These are phyloP conservation scores for Chaenogobius annularis DNA, from an alignment of 2,113 vertebrate species.

Conservation along the genomic window DNA sequence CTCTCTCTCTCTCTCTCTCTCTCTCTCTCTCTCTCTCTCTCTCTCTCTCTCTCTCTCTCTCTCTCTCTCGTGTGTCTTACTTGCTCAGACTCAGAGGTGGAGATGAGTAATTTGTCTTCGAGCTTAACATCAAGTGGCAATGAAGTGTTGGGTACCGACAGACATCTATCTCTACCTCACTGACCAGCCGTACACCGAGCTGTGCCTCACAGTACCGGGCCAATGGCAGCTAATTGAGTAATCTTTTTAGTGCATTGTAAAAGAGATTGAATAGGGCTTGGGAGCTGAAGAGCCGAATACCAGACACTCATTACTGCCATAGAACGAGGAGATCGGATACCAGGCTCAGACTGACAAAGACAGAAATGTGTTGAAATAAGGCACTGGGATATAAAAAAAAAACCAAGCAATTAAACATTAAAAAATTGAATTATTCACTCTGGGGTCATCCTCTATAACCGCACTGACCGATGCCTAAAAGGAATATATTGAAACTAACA, in stretches of 20 bases:
- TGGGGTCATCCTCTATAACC: not conserved
- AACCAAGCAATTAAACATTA: not conserved
- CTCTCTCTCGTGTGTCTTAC: conserved; percentile 31
- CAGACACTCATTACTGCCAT: conserved; percentile 68
- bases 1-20: not conserved
- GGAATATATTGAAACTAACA: too few species aligned
- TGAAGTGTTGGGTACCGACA: conserved; percentile 55
- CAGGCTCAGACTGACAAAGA: conserved; percentile 47
- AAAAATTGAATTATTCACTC: not conserved
- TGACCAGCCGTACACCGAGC: conserved; percentile 29
- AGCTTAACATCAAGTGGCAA: conserved; percentile 64
- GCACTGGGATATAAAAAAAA: not conserved
- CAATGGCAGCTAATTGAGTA: conserved; percentile 74
- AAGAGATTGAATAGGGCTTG: conserved; percentile 67
- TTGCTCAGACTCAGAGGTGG: conserved; percentile 36
- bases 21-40: too few species aligned
- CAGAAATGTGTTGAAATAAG: conserved; percentile 2
- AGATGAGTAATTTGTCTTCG: conserved; percentile 67
- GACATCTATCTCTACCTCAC: conserved; percentile 61
- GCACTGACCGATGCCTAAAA: too few species aligned
- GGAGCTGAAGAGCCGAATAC: conserved; percentile 62
- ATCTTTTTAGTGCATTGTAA: conserved; percentile 75
- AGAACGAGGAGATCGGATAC: conserved; percentile 60
- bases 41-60: conserved; percentile 1
- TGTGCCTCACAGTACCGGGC: conserved; percentile 42